phyloP scores from a whole-genome alignment of 2,888 invertebrate genomes.

The Girardia tigrina region DNA sequence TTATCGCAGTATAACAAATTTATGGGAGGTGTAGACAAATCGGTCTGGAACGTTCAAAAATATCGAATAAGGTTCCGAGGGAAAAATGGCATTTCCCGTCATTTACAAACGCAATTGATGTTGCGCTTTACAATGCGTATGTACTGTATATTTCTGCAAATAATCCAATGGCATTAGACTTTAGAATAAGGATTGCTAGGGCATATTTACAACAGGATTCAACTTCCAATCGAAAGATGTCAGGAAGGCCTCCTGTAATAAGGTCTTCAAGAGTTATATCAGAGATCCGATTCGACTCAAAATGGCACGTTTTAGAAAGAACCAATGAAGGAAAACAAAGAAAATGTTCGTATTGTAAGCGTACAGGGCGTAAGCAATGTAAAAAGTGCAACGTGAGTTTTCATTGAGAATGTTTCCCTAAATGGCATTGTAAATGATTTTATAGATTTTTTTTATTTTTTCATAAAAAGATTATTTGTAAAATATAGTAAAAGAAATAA shows the following conservation, averaged over 20 bases:
- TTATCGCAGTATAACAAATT: background rate
- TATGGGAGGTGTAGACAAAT: background rate
- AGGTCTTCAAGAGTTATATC: background rate
- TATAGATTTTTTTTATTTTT: no score
- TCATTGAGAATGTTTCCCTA: background rate
- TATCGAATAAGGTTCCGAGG: background rate
- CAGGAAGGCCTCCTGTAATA: background rate
- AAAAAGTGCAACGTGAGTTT: background rate
- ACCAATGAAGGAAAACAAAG: background rate
- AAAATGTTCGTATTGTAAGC: background rate
- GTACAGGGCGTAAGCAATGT: background rate
- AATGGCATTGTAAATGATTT: background rate
- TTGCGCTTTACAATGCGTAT: background rate
- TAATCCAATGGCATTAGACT: background rate
- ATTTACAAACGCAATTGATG: background rate
- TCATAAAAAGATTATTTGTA: background rate
- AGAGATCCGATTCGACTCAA: background rate
- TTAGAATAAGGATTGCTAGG: background rate
- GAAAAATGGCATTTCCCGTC: background rate
- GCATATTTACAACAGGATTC: background rate
- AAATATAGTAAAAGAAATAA: background rate
- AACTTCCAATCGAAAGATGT: background rate
- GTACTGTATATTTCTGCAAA: background rate
- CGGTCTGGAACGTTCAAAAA: background rate
- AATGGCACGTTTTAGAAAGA: background rate